phyloP scores from a whole-genome alignment of 2,888 invertebrate genomes.

The Beris chalybata region DNA sequence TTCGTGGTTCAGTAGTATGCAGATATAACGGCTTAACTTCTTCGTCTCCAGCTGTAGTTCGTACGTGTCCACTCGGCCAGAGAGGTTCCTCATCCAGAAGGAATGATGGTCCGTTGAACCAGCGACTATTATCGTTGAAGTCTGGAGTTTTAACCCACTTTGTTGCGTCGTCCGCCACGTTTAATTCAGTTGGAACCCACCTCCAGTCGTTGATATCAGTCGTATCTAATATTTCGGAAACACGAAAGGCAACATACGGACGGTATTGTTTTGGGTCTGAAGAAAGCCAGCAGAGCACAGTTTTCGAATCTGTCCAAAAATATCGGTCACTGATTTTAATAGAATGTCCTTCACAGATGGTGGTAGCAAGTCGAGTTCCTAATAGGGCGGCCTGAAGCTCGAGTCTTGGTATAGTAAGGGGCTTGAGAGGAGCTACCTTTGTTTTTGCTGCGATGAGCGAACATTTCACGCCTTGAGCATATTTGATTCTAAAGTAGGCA shows the following conservation, averaged over 20 bases:
- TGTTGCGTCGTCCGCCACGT: constrained; percentile 37
- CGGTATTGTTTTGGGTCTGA: constrained; percentile 42
- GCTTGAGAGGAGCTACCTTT: constrained; percentile 34
- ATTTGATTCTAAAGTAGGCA: constrained; percentile 36
- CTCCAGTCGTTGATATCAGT: constrained; percentile 39
- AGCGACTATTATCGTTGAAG: no score
- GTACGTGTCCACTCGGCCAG: neutral
- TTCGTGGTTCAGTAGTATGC: neutral
- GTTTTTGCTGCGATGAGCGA: constrained; percentile 37
- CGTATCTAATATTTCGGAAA: constrained; percentile 31
- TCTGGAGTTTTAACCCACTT: neutral
- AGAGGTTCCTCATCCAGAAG: no score
- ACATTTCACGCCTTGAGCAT: constrained; percentile 17
- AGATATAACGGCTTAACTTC: neutral
- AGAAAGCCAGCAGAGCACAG: constrained; percentile 41
- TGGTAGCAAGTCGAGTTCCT: constrained; percentile 28
- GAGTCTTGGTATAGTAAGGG: constrained; percentile 35
- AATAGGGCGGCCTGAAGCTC: constrained; percentile 38
- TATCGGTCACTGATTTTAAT: constrained; percentile 2
- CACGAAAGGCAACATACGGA: constrained; percentile 33
- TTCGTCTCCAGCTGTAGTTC: neutral
- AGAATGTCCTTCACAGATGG: constrained; percentile 14
- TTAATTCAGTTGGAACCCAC: constrained; percentile 34
- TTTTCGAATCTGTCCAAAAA: constrained; percentile 32
- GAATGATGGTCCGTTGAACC: no score